Percentiles rank a stretch among this genome's conserved stretches.
Conservation (phyloP, 2,888 invertebrate genomes). For the Hypomecis punctinalis region DNA sequence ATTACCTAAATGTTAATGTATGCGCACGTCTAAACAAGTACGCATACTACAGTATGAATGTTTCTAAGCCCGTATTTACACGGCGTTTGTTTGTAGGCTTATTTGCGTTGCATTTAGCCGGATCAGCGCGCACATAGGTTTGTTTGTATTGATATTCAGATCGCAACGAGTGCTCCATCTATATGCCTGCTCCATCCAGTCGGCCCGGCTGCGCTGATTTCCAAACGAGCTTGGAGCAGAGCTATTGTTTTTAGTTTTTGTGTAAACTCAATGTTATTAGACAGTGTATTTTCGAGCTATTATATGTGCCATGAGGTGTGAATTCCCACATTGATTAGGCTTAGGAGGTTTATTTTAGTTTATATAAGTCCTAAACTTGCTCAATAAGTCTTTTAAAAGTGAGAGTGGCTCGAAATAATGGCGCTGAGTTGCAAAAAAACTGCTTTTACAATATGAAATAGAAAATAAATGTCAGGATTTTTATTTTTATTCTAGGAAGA, state of each 20-base stretch:
- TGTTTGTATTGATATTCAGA: constrained; percentile 33
- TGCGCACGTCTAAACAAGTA: not conserved
- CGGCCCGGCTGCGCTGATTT: constrained; percentile 4
- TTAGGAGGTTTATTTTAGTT: no score
- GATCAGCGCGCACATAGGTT: constrained; percentile 15
- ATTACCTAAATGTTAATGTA: no score
- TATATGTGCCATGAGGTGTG: no score
- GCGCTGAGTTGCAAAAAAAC: no score
- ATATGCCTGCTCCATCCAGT: constrained; percentile 13
- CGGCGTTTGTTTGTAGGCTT: constrained; percentile 11
- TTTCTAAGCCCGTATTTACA: constrained; percentile 20
- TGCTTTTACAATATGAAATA: no score
- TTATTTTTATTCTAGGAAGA: no score
- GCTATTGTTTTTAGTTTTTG: constrained; percentile 3
- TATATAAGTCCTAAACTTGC: no score
- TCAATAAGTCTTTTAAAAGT: no score
- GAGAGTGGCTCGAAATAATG: no score
- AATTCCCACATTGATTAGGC: no score
- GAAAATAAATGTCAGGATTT: no score
- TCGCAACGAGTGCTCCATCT: constrained; percentile 24
- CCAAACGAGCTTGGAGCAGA: constrained; percentile 2
- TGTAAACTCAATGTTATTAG: not conserved
- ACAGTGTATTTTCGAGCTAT: no score
- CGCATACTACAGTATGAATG: not conserved
- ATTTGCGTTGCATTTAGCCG: constrained; percentile 26